Percentiles rank a stretch among this genome's conserved stretches.
These are phyloP conservation scores for Syndactyla subalaris DNA, from an alignment of 2,797 vertebrate genomes.

Conservation along the genomic window DNA sequence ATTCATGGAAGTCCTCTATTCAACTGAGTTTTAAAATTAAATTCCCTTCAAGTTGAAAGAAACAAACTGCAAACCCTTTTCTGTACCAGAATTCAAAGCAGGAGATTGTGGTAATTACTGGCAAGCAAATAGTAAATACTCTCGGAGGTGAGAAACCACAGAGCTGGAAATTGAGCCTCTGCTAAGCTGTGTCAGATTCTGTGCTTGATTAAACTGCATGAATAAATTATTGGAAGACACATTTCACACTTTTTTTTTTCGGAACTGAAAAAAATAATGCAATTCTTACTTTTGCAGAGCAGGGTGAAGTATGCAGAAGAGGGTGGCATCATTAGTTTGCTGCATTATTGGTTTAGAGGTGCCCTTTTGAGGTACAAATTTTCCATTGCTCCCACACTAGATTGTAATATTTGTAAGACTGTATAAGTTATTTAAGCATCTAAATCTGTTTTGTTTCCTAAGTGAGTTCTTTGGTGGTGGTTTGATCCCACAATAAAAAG, in stretches of 20 bases:
- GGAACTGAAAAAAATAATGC: background rate
- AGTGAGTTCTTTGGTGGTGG: background rate
- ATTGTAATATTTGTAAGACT: background rate
- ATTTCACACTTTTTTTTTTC: background rate
- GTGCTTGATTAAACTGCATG: conserved; percentile 25
- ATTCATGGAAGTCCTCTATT: background rate
- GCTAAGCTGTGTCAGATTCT: conserved; percentile 8
- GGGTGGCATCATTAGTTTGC: background rate
- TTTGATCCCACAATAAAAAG: background rate
- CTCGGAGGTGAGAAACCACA: conserved; percentile 50
- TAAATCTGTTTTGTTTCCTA: background rate
- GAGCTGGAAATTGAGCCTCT: conserved; percentile 19
- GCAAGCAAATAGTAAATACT: conserved; percentile 28
- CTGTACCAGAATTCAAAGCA: conserved; percentile 7
- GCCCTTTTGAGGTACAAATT: background rate
- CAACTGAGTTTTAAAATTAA: background rate
- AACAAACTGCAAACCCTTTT: background rate
- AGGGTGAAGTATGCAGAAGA: background rate
- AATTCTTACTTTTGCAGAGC: background rate
- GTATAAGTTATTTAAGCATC: background rate
- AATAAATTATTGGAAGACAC: conserved; percentile 24
- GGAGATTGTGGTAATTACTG: conserved; percentile 37
- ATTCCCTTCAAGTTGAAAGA: background rate
- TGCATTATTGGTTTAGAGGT: background rate
- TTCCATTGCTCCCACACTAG: background rate